Base-by-base conservation (phyloP, 2,113 vertebrate species). In the Penelope pileata region DNA sequence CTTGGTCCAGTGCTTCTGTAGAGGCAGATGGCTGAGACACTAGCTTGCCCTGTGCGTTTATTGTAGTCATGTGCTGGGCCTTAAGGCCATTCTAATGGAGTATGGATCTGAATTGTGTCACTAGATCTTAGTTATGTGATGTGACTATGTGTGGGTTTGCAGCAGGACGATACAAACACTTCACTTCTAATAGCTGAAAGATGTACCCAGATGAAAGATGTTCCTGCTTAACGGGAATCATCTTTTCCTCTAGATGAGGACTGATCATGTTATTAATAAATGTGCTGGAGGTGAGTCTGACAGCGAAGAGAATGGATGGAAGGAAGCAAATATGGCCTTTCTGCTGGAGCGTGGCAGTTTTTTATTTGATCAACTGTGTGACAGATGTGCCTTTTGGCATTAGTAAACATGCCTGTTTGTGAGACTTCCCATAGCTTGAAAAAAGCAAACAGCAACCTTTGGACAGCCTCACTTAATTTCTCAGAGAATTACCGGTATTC, bases 101-200 rank as follows among this genome's bases (percentile, higher is more conserved):
- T 21, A 9, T 0, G 1, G 48, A 43, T 42, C 51, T 2, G 1
- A 74, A 27, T 26, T 77, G 7, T 53, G 45, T 62, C 4, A 2
- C 30, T 66, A 5, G 12, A 38, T 84, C 29, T 73, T 59, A 27
- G 34, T 6, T 8, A 15, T 53, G 38, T 32, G 66, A 17, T 36
- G 27, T 2, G 21, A 10, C 4, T 30, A 6, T 2, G 1, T 17
- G 9, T 42, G 21, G 21, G 6, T 60, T 73, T 92, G 30, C 43
- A 66, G 27, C 36, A 34, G 29, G 51, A 45, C 34, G 50, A 17
- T n/a, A 16, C 30, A 53, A 53, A n/a, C 24, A 47, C 48, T 80
- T 75, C 32, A 62, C 36, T 12, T 40, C 30, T 83, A 74, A 54
- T 0, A n/a, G n/a, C n/a, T n/a, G n/a, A 53, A 81, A 80, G 24